phyloP scores from a whole-genome alignment of 2,113 vertebrate species.

The Perccottus glenii region DNA sequence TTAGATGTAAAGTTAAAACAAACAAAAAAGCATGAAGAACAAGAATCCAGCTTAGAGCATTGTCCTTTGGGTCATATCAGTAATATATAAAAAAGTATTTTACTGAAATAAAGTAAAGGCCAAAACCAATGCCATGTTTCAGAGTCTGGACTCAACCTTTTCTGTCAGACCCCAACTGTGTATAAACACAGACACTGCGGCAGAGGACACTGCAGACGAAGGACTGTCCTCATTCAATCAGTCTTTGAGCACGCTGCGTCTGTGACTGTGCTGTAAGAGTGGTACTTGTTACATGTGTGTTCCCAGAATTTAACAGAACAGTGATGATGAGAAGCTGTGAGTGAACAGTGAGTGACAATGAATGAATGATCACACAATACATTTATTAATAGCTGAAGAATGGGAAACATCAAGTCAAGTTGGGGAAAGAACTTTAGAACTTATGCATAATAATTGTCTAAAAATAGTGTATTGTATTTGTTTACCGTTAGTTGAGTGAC shows the following conservation, averaged over 20 bases:
- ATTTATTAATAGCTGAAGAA: slow-evolving; percentile 56
- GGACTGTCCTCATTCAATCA: background rate
- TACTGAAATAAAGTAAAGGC: background rate
- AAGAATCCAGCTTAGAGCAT: no score
- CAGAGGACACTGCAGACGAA: background rate
- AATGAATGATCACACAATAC: slow-evolving; percentile 39
- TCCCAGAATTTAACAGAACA: background rate
- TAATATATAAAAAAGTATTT: no score
- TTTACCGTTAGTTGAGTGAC: slow-evolving; percentile 18
- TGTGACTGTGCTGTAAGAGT: background rate
- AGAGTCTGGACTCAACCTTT: background rate
- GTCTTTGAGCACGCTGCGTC: background rate
- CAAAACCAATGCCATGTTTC: background rate
- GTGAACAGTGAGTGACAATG: slow-evolving; percentile 20
- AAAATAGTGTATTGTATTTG: background rate
- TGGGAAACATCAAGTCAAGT: slow-evolving; percentile 23
- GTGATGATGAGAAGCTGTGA: background rate
- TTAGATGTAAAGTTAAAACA: no score
- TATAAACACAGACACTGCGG: background rate
- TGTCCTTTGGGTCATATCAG: no score
- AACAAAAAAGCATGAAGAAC: no score
- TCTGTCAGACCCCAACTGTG: background rate
- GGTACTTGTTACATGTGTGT: background rate
- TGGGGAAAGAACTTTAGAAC: no score
- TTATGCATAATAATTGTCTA: no score